Conservation (phyloP, 2,888 invertebrate genomes). For the Seira ritae region DNA sequence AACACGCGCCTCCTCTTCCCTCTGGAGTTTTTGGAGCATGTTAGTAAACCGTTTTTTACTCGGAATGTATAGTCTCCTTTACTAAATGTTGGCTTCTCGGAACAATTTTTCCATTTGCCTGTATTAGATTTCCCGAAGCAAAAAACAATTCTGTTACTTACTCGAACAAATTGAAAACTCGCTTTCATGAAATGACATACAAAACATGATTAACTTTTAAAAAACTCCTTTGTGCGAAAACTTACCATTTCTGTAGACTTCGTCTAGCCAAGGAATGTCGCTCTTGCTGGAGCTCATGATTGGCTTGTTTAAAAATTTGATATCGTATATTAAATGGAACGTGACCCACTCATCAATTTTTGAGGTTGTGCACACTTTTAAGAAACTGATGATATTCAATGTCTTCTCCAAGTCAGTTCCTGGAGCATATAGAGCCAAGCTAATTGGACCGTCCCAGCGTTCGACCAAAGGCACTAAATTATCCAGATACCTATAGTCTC, state of each 20-base stretch:
- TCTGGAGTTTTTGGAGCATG: slow-evolving; percentile 79
- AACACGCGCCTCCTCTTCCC: slow-evolving; percentile 15
- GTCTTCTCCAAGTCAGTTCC: slow-evolving; percentile 88
- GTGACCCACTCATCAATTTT: slow-evolving; percentile 87
- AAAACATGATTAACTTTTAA: not conserved
- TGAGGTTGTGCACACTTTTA: slow-evolving; percentile 84
- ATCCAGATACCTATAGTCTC: slow-evolving; percentile 92
- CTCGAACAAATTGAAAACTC: too few relatives aligned
- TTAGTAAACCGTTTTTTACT: slow-evolving; percentile 89
- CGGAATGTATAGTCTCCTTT: slow-evolving; percentile 77
- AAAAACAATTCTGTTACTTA: too few relatives aligned
- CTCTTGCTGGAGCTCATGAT: slow-evolving; percentile 12
- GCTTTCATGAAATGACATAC: too few relatives aligned
- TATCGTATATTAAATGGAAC: slow-evolving; percentile 92
- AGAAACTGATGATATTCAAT: slow-evolving; percentile 86
- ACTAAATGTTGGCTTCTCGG: slow-evolving; percentile 33
- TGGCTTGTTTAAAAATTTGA: slow-evolving; percentile 85
- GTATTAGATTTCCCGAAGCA: too few relatives aligned
- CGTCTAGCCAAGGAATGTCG: slow-evolving; percentile 52
- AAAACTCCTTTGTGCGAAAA: not conserved
- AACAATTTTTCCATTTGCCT: slow-evolving; percentile 59
- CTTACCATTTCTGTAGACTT: slow-evolving; percentile 48
- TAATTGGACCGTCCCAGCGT: slow-evolving; percentile 91
- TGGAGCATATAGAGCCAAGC: slow-evolving; percentile 91
- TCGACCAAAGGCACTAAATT: slow-evolving; percentile 90